phyloP scores from a whole-genome alignment of 2,797 vertebrate species.

The Malacoraja senta region DNA sequence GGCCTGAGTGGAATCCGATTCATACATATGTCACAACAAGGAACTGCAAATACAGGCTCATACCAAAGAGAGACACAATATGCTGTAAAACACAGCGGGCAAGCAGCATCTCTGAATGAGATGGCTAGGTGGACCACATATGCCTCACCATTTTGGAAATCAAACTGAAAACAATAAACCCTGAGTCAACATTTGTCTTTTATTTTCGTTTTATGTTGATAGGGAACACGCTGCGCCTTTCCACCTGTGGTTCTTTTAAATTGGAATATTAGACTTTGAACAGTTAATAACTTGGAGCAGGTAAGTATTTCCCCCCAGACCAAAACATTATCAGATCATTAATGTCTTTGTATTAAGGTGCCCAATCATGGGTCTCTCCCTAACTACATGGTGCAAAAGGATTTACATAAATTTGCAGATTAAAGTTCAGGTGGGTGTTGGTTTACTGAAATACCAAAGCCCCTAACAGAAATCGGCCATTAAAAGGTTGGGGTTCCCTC shows the following conservation, averaged over 20 bases:
- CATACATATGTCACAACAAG: too few species aligned
- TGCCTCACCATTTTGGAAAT: neutral
- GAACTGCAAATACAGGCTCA: too few species aligned
- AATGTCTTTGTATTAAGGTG: neutral
- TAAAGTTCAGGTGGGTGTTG: neutral
- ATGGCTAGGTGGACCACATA: too few species aligned
- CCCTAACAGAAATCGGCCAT: constrained; percentile 1
- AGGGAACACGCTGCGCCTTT: neutral
- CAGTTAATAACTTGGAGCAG: neutral
- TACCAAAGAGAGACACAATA: too few species aligned
- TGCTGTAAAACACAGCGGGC: too few species aligned
- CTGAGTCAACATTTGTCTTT: neutral
- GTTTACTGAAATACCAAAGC: neutral
- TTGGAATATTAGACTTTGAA: neutral
- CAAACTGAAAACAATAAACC: neutral
- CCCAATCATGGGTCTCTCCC: neutral
- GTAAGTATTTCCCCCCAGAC: neutral
- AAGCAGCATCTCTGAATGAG: too few species aligned
- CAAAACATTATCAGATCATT: neutral
- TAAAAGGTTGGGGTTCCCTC: neutral
- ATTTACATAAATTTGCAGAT: constrained; percentile 21
- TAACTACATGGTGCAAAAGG: neutral
- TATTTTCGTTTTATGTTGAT: neutral
- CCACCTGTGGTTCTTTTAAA: neutral
- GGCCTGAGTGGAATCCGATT: neutral